Evolutionary conservation across 2,113 vertebrate species (phyloP).

Genomic region (Panthera leo): DNA sequence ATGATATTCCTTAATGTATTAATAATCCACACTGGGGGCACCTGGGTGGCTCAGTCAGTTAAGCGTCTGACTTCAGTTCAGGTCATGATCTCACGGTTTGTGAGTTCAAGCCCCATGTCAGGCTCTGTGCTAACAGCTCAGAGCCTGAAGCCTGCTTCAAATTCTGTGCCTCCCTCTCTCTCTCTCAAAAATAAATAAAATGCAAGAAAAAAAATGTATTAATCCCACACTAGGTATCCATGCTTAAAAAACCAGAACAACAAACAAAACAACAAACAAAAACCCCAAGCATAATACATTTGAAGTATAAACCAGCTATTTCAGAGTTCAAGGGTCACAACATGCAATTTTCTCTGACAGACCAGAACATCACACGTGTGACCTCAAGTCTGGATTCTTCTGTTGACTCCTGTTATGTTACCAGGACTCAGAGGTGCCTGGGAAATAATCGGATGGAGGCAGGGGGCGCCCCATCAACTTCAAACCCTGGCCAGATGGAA

Average conservation of each 20-base stretch:
- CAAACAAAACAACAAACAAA: not conserved
- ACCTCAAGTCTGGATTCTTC: not conserved
- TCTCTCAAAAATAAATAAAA: no score
- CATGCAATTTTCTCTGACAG: not conserved
- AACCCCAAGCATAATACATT: not conserved
- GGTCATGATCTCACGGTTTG: no score
- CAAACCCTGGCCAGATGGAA: not conserved
- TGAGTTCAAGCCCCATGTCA: no score
- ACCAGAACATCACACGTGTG: rapidly evolving
- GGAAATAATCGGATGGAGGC: not conserved
- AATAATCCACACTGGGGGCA: not conserved
- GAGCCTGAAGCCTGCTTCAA: no score
- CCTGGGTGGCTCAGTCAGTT: no score
- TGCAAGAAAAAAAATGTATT: no score
- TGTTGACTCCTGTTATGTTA: no score
- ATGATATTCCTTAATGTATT: not conserved
- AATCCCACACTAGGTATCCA: not conserved
- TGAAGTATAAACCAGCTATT: not conserved
- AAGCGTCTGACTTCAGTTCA: no score
- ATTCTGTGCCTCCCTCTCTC: no score
- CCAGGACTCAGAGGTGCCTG: not conserved
- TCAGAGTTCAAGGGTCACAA: not conserved
- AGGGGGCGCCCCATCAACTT: not conserved
- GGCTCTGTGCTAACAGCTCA: no score
- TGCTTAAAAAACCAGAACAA: not conserved